Conservation (phyloP, 2,113 vertebrate species). For the Ginglymostoma cirratum region DNA sequence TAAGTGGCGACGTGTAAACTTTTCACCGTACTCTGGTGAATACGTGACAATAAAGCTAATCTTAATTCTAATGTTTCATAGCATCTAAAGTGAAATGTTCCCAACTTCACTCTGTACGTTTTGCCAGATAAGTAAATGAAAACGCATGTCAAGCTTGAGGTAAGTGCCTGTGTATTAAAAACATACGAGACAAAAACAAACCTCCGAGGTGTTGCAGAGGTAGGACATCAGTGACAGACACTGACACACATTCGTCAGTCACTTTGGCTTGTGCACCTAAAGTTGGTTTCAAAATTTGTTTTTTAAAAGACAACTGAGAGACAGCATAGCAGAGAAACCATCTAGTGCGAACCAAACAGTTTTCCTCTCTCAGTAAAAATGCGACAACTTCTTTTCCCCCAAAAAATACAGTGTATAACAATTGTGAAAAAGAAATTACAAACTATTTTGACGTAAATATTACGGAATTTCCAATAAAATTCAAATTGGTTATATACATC, state of each 20-base stretch:
- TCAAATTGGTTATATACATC: no score
- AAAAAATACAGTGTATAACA: no score
- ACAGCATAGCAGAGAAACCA: background rate
- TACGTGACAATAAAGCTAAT: no score
- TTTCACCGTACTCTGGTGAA: no score
- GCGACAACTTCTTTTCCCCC: no score
- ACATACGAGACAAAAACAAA: background rate
- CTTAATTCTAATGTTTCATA: background rate
- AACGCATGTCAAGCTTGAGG: conserved; percentile 17
- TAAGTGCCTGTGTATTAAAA: conserved; percentile 29
- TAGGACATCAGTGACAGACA: background rate
- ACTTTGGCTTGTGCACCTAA: background rate
- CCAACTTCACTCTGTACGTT: background rate
- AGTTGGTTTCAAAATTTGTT: background rate
- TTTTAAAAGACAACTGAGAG: background rate
- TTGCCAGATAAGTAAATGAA: conserved; percentile 16
- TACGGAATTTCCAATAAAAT: no score
- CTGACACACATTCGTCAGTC: background rate
- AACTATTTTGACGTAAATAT: no score
- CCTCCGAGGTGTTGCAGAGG: background rate
- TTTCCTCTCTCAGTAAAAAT: no score
- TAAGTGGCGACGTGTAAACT: no score
- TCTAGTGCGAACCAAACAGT: background rate
- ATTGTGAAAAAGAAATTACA: no score
- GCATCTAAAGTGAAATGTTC: conserved; percentile 13